Evolutionary conservation across 2,888 invertebrate genomes (phyloP).

Genomic region (Hoplodrina ambigua): DNA sequence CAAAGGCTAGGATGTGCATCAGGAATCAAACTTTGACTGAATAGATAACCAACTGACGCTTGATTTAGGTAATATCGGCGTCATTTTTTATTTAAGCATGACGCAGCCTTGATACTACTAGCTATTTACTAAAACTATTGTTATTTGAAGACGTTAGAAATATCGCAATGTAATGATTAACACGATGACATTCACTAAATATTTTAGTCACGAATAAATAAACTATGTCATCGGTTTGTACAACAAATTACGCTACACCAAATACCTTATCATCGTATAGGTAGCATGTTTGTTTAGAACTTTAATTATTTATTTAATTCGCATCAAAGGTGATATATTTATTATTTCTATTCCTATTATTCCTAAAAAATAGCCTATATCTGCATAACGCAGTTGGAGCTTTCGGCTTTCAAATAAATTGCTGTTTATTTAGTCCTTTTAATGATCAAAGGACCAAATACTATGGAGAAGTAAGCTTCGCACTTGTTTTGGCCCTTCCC

Average conservation of each 20-base stretch:
- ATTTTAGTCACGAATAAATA: conserved; percentile 5
- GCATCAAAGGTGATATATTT: too few relatives aligned
- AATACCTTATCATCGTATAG: too few relatives aligned
- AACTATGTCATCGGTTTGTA: background rate
- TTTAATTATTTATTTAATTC: too few relatives aligned
- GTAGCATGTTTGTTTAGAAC: too few relatives aligned
- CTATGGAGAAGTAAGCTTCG: background rate
- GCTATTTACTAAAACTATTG: background rate
- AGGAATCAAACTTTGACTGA: conserved; percentile 23
- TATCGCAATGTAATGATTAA: conserved; percentile 18
- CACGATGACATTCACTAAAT: conserved; percentile 10
- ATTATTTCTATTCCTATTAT: too few relatives aligned
- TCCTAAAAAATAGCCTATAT: too few relatives aligned
- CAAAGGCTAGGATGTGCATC: background rate
- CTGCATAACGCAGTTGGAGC: too few relatives aligned
- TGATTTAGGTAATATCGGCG: background rate
- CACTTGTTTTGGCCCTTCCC: background rate
- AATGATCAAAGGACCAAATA: too few relatives aligned
- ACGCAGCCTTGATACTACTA: conserved; percentile 4
- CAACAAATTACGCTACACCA: background rate
- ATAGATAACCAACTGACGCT: too few relatives aligned
- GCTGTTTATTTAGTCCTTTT: too few relatives aligned
- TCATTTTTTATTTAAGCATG: conserved; percentile 16
- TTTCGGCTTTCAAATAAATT: too few relatives aligned
- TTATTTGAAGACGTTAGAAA: conserved; percentile 19